phyloP scores from a whole-genome alignment of 2,888 invertebrate genomes.

The Enchytraeus crypticus region DNA sequence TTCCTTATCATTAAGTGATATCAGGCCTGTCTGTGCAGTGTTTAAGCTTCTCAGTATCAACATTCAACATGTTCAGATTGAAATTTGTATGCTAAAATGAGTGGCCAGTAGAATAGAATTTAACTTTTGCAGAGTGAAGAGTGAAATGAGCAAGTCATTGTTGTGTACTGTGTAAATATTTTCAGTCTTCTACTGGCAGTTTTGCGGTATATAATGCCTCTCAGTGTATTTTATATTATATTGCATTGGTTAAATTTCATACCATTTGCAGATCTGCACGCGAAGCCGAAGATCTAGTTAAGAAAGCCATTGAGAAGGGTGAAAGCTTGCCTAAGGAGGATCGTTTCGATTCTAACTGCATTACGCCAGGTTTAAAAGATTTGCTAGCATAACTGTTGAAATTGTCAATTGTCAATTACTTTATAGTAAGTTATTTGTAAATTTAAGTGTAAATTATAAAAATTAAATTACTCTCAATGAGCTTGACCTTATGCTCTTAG shows the following conservation, averaged over 20 bases:
- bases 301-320: slow-evolving; percentile 67
- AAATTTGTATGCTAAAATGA: too few species aligned
- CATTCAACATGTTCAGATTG: too few species aligned
- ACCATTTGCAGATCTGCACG: slow-evolving; percentile 79
- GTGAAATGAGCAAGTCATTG: too few species aligned
- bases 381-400: background rate
- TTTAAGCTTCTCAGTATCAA: background rate
- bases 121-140: too few species aligned
- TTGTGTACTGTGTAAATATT: too few species aligned
- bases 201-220: too few species aligned
- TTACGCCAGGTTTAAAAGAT: slow-evolving; percentile 72
- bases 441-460: background rate
- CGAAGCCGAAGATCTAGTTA: slow-evolving; percentile 70
- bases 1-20: background rate
- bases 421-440: background rate
- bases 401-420: background rate
- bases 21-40: background rate
- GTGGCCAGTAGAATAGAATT: too few species aligned
- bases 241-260: too few species aligned
- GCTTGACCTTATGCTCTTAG: too few species aligned
- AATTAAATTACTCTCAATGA: background rate
- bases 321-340: slow-evolving; percentile 68
- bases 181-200: too few species aligned
- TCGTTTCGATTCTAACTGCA: slow-evolving; percentile 92
- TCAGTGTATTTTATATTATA: too few species aligned